Evolutionary conservation across 2,797 vertebrate species (phyloP), one percentile per base, ranked within the genome.

Genomic region (Catharus ustulatus): DNA sequence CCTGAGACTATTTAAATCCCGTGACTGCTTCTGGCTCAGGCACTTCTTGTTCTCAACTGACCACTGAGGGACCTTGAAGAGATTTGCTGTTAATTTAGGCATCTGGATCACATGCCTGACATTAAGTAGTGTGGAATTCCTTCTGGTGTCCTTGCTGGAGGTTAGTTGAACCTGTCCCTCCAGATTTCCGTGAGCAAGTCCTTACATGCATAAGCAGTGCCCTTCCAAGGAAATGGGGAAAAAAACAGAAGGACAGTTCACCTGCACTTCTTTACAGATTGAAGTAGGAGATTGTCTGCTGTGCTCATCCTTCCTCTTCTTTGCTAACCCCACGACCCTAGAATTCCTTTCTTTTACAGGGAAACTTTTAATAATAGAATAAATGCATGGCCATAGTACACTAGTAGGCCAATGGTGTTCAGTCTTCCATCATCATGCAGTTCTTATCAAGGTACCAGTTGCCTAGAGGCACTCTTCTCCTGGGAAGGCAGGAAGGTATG

Each of bases 381-480:
- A 58, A 62, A 27, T 20, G 6, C 38, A 5, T 34, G 27, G 9
- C 38, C 8, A 4, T 12, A 29, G 15, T 17, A 45, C 5, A 55
- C 13, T 17, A 46, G 40, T 19, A 36, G 40, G 13, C 30, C 48
- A 32, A 58, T 1, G 3, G 13, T 46, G 23, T 27, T 0, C 0
- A 54, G 46, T 40, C 49, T 54, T 61, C 57, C 30, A 4, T 61
- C 29, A 40, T 9, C 38, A 17, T 5, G n/a, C 43, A 58, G 43
- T 46, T 82, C 48, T 51, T 45, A 22, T 9, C 0, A 4, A 54
- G 55, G 48, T 36, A 48, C 8, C 19, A 12, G 11, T 0, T 84
- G 43, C 21, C 27, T 13, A 34, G 23, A 43, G n/a, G 21, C 36
- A 58, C 43, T 61, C 13, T 40, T 71, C n/a, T 91, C 32, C 51